Evolutionary conservation across 1,140 invertebrate genomes (phyloP).

Genomic region (Rhopalosiphum maidis): DNA sequence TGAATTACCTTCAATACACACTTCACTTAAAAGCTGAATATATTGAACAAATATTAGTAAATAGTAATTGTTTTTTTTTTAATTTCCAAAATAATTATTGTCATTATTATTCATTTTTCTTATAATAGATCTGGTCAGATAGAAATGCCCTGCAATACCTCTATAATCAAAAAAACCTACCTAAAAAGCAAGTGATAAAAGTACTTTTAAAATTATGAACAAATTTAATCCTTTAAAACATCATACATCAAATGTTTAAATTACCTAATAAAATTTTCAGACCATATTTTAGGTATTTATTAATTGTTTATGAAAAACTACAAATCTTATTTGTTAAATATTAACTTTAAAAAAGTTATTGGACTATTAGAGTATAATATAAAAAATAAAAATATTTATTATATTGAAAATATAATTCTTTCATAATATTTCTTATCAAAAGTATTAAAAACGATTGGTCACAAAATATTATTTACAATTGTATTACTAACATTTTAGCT

Average conservation of each 20-base stretch:
- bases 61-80: background rate
- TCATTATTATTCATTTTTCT: background rate
- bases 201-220: background rate
- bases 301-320: background rate
- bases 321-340: background rate
- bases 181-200: background rate
- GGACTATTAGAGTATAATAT: background rate
- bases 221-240: background rate
- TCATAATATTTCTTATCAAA: background rate
- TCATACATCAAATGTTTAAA: background rate
- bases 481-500: background rate
- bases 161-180: background rate
- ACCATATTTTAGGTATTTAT: background rate
- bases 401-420: too few species aligned
- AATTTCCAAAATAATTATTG: too few species aligned
- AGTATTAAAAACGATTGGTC: background rate
- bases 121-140: background rate
- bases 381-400: too few species aligned
- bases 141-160: background rate
- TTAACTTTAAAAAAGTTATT: background rate
- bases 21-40: background rate
- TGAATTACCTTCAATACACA: background rate
- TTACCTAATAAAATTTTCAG: background rate
- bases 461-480: background rate
- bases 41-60: background rate